phyloP scores from a whole-genome alignment of 2,797 vertebrate genomes.

The Ceryle rudis region DNA sequence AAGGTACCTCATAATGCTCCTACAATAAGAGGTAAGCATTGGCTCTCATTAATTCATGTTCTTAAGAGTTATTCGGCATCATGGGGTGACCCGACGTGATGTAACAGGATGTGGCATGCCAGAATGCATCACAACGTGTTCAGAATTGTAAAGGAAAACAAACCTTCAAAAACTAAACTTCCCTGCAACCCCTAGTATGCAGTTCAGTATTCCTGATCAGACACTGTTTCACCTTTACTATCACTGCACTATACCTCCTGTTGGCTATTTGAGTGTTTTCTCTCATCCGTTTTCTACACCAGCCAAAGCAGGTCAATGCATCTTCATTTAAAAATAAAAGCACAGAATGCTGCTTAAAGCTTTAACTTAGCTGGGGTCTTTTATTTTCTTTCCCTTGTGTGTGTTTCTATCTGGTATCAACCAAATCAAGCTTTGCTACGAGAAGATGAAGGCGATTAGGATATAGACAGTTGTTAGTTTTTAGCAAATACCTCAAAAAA shows the following conservation, averaged over 20 bases:
- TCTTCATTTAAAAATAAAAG: constrained; percentile 26
- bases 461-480: background rate
- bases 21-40: background rate
- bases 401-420: background rate
- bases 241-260: background rate
- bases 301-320: background rate
- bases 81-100: background rate
- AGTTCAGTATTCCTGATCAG: background rate
- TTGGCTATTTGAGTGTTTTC: background rate
- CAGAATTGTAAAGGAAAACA: constrained; percentile 22
- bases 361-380: background rate
- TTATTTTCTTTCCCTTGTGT: background rate
- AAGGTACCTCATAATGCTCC: background rate
- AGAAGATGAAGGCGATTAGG: background rate
- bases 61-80: background rate
- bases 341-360: background rate
- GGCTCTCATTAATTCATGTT: constrained; percentile 43
- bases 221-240: background rate
- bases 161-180: background rate
- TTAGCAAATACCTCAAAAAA: background rate
- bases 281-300: background rate
- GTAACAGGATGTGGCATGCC: constrained; percentile 41
- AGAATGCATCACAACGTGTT: constrained; percentile 1
- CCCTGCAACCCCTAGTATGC: background rate
- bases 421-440: background rate